Conservation (phyloP, 2,888 invertebrate species). For the Vannuccia rotundouncinata region DNA sequence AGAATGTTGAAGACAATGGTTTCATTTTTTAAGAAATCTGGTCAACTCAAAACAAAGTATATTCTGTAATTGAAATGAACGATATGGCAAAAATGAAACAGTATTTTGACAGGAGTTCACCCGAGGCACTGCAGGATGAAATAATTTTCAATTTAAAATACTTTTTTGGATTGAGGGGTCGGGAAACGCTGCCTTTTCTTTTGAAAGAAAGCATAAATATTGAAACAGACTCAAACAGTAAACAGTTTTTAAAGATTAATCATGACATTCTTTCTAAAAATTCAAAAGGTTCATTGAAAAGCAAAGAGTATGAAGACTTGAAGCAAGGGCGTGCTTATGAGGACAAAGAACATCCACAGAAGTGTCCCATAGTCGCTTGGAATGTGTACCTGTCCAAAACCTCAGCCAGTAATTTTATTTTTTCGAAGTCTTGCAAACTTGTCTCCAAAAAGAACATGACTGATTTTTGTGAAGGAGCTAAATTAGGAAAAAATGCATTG, state of each 20-base stretch:
- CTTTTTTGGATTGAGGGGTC: constrained; percentile 30
- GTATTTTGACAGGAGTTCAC: constrained; percentile 26
- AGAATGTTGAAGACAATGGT: constrained; percentile 31
- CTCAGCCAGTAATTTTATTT: constrained; percentile 1
- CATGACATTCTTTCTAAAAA: constrained; percentile 33
- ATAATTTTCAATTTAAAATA: constrained; percentile 34
- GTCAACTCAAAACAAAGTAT: constrained; percentile 19
- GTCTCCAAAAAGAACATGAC: constrained; percentile 8
- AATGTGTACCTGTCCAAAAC: background rate
- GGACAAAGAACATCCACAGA: background rate
- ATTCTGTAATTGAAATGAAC: constrained; percentile 28
- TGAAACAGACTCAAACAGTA: constrained; percentile 25
- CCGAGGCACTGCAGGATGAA: constrained; percentile 30
- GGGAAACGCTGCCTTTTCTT: constrained; percentile 27
- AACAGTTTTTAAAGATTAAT: constrained; percentile 24
- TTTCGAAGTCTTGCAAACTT: background rate
- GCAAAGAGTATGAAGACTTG: background rate
- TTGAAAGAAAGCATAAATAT: constrained; percentile 8
- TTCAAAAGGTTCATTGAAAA: constrained; percentile 21
- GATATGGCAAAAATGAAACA: constrained; percentile 25
- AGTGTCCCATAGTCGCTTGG: constrained; percentile 21
- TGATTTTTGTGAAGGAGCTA: constrained; percentile 2
- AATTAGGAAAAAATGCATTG: constrained; percentile 14
- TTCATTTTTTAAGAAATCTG: constrained; percentile 27
- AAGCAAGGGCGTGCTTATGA: background rate